Conservation (phyloP, 2,113 vertebrate genomes). For the Paramisgurnus dabryanus region DNA sequence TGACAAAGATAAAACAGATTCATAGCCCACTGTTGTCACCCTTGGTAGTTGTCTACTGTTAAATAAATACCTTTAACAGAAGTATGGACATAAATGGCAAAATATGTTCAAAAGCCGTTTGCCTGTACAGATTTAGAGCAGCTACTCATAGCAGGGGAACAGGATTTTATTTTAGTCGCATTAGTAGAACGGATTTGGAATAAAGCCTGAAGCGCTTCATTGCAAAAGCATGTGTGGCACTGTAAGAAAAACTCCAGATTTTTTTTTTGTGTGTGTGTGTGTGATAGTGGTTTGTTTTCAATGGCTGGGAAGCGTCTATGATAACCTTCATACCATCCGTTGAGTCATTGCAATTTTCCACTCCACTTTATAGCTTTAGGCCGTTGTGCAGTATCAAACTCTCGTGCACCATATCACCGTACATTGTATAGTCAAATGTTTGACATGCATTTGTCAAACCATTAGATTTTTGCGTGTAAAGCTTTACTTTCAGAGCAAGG, state of each 20-base stretch:
- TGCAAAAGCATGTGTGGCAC: slow-evolving; percentile 8
- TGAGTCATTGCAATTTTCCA: neutral
- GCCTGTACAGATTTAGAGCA: neutral
- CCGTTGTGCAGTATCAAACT: neutral
- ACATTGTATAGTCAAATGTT: too few species aligned
- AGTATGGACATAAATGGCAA: neutral
- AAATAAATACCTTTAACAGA: slow-evolving; percentile 28
- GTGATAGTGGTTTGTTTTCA: slow-evolving; percentile 36
- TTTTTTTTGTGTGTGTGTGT: slow-evolving; percentile 11
- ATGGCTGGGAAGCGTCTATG: neutral
- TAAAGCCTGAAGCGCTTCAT: slow-evolving; percentile 11
- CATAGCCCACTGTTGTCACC: neutral
- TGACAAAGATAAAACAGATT: neutral
- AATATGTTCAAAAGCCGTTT: slow-evolving; percentile 16
- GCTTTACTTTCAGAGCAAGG: neutral
- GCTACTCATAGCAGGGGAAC: slow-evolving; percentile 20
- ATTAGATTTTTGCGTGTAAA: too few species aligned
- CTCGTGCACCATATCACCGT: neutral
- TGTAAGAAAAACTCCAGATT: slow-evolving; percentile 56
- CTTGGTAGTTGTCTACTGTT: neutral
- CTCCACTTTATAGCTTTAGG: slow-evolving; percentile 5
- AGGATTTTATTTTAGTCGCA: slow-evolving; percentile 30
- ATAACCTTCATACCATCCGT: slow-evolving; percentile 16
- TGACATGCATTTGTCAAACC: too few species aligned
- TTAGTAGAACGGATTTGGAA: slow-evolving; percentile 10